A percentile compares a stretch with the other conserved stretches of the same genome.
phyloP scores from a whole-genome alignment of 2,113 vertebrate genomes.

The Clupea harengus region DNA sequence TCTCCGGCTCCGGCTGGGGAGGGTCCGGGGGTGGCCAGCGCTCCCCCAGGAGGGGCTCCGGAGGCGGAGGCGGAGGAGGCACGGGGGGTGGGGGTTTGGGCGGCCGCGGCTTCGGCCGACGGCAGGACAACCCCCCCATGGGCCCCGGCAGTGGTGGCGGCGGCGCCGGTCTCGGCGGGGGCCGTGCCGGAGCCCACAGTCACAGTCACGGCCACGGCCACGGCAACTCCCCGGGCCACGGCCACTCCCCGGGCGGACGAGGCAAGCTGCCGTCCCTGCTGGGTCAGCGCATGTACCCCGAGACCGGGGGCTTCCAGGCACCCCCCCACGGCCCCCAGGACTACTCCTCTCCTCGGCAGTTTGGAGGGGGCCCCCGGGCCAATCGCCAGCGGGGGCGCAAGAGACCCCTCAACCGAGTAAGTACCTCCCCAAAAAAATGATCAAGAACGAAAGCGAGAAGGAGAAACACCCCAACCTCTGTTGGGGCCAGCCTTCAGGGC shows the following conservation, averaged over 20 bases:
- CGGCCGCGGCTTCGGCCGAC: slow-evolving; percentile 68
- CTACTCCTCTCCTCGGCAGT: slow-evolving; percentile 79
- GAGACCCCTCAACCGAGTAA: slow-evolving; percentile 83
- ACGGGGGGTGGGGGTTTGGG: slow-evolving; percentile 63
- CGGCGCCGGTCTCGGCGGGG: slow-evolving; percentile 57
- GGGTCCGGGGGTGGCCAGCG: slow-evolving; percentile 32
- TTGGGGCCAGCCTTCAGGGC: neutral
- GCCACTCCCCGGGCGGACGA: slow-evolving; percentile 56
- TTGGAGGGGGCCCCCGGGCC: slow-evolving; percentile 78
- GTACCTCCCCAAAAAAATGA: slow-evolving; percentile 65
- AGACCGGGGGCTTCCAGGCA: slow-evolving; percentile 71
- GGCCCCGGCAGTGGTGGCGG: slow-evolving; percentile 65
- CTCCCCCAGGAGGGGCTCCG: slow-evolving; percentile 64
- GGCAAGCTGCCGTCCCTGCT: slow-evolving; percentile 90
- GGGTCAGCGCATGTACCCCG: slow-evolving; percentile 84
- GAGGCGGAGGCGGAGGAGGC: neutral
- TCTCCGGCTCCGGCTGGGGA: slow-evolving; percentile 60
- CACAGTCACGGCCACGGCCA: neutral
- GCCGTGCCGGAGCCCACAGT: slow-evolving; percentile 59
- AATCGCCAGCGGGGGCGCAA: slow-evolving; percentile 86
- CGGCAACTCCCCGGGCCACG: slow-evolving; percentile 65
- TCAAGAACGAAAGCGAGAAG: slow-evolving; percentile 1
- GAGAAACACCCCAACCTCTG: neutral
- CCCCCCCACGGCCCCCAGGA: slow-evolving; percentile 76
- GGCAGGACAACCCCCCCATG: slow-evolving; percentile 76